Evolutionary conservation across 1,140 invertebrate species (phyloP).

Genomic region (Orius insidiosus): DNA sequence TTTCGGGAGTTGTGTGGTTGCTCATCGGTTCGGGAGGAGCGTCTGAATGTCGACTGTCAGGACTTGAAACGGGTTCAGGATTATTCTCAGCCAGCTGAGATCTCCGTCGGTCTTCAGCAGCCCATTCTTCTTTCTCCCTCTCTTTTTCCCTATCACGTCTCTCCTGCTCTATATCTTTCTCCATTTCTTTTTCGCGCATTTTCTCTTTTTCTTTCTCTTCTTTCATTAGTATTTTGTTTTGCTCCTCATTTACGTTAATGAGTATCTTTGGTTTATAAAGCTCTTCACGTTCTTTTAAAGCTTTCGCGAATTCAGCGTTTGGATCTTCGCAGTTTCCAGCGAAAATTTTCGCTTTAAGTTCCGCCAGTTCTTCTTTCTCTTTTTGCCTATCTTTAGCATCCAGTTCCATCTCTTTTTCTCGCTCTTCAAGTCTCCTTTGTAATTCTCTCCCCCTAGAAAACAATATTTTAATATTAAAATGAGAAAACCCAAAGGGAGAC

Average conservation of each 20-base stretch:
- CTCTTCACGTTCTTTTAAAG: slow-evolving; percentile 59
- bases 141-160: slow-evolving; percentile 27
- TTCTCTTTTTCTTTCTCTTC: slow-evolving; percentile 33
- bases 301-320: slow-evolving; percentile 60
- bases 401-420: slow-evolving; percentile 79
- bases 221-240: slow-evolving; percentile 32
- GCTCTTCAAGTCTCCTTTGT: slow-evolving; percentile 66
- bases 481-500: background rate
- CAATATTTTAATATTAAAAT: background rate
- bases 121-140: slow-evolving; percentile 20
- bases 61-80: background rate
- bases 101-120: slow-evolving; percentile 18
- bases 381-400: slow-evolving; percentile 77
- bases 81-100: slow-evolving; percentile 14
- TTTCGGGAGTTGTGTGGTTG: slow-evolving; percentile 4
- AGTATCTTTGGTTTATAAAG: slow-evolving; percentile 64
- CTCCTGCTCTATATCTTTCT: slow-evolving; percentile 19
- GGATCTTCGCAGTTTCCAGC: slow-evolving; percentile 55
- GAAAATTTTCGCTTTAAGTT: slow-evolving; percentile 66
- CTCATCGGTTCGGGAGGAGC: slow-evolving; percentile 3
- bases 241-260: slow-evolving; percentile 43
- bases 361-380: slow-evolving; percentile 84
- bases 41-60: slow-evolving; percentile 3
- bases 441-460: slow-evolving; percentile 62
- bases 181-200: slow-evolving; percentile 31